Evolutionary conservation across 2,113 vertebrate species (phyloP).

Genomic region (Sylvilagus bachmani): DNA sequence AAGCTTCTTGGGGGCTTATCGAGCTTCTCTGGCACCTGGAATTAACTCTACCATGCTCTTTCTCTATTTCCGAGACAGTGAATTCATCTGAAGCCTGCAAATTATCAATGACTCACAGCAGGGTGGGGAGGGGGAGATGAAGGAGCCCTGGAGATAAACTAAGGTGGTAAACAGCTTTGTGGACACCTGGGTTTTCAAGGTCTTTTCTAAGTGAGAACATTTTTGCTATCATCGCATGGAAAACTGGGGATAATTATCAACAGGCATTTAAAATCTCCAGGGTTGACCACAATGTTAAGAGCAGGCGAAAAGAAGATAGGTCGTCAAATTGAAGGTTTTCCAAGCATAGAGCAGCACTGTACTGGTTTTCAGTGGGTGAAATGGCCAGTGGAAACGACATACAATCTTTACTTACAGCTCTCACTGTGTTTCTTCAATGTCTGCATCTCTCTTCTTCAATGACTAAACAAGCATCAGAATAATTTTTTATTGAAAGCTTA

Average conservation of each 20-base stretch:
- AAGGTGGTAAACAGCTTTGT: constrained; percentile 68
- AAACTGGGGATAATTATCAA: constrained; percentile 16
- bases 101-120: constrained; percentile 48
- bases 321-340: constrained; percentile 48
- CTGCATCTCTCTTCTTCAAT: not conserved
- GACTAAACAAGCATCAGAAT: constrained; percentile 25
- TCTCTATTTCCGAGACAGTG: constrained; percentile 71
- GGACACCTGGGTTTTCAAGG: constrained; percentile 36
- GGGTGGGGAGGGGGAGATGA: constrained; percentile 22
- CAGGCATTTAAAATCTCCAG: constrained; percentile 47
- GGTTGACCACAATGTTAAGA: not conserved
- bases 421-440: constrained; percentile 1
- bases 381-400: constrained; percentile 49
- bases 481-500: constrained; percentile 19
- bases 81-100: constrained; percentile 69
- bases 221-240: not conserved
- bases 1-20: constrained; percentile 79
- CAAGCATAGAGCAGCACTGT: constrained; percentile 9
- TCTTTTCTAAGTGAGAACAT: constrained; percentile 22
- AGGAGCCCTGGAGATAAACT: constrained; percentile 29
- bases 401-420: constrained; percentile 15
- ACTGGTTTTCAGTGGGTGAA: constrained; percentile 59
- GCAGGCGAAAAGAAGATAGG: not conserved
- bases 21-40: constrained; percentile 69
- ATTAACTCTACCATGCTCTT: constrained; percentile 74